These are phyloP conservation scores for Peromyscus maniculatus DNA, from an alignment of 2,113 vertebrate genomes.

Conservation along the genomic window DNA sequence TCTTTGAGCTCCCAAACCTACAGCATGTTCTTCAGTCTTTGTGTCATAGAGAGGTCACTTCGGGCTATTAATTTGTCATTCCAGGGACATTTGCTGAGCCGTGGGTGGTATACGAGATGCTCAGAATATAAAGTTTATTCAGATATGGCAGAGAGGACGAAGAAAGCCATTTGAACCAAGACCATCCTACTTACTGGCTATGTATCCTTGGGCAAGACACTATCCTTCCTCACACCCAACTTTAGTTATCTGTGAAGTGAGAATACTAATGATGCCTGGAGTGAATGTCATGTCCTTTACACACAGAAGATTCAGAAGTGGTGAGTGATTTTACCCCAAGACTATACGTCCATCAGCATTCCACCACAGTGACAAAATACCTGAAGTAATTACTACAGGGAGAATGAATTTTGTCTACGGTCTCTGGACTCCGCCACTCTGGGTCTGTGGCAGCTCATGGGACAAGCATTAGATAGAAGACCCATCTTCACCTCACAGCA, in stretches of 20 bases:
- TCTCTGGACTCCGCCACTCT: neutral
- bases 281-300: neutral
- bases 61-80: neutral
- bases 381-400: neutral
- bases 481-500: neutral
- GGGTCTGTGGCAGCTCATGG: too few relatives aligned
- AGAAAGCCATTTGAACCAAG: neutral
- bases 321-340: neutral
- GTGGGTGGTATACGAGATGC: neutral
- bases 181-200: neutral
- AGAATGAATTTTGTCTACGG: too few relatives aligned
- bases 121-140: neutral
- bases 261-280: neutral
- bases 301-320: neutral
- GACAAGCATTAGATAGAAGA: neutral
- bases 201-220: neutral
- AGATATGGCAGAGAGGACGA: neutral
- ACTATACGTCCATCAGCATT: too few relatives aligned
- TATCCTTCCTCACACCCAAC: neutral
- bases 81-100: neutral
- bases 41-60: neutral
- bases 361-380: neutral
- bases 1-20: neutral
- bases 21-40: neutral
- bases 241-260: conserved; percentile 12